These are phyloP conservation scores for Siniperca chuatsi DNA, from an alignment of 2,113 vertebrate genomes.

Conservation along the genomic window DNA sequence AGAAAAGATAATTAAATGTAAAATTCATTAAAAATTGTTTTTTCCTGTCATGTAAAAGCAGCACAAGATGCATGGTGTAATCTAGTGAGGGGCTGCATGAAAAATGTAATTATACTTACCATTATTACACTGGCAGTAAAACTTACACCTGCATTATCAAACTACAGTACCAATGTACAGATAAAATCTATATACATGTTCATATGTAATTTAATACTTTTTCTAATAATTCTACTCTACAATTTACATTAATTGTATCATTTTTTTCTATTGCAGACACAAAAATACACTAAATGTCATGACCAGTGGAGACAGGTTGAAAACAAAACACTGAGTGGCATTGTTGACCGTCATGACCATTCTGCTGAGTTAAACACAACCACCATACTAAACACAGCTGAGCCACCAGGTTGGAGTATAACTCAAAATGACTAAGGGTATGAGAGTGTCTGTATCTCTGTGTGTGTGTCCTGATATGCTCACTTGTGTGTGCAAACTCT, in stretches of 20 bases:
- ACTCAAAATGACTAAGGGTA: slow-evolving; percentile 47
- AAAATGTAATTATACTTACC: slow-evolving; percentile 21
- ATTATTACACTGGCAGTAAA: slow-evolving; percentile 3
- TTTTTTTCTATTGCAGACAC: not conserved
- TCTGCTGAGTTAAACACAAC: slow-evolving; percentile 66
- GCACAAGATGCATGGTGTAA: slow-evolving; percentile 53
- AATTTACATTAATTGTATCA: not conserved
- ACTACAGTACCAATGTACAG: not conserved
- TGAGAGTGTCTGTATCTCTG: slow-evolving; percentile 5
- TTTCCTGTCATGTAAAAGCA: slow-evolving; percentile 53
- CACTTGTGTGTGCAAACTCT: slow-evolving; percentile 15
- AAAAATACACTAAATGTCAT: slow-evolving; percentile 11
- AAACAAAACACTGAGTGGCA: slow-evolving; percentile 42
- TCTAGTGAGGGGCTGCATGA: slow-evolving; percentile 27
- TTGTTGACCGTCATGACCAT: slow-evolving; percentile 33
- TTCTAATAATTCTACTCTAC: not conserved
- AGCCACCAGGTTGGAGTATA: slow-evolving; percentile 49
- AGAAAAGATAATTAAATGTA: slow-evolving; percentile 46
- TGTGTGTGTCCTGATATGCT: not conserved
- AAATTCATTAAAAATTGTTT: slow-evolving; percentile 58
- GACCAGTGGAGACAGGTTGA: slow-evolving; percentile 4
- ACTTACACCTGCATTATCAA: not conserved
- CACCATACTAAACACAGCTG: slow-evolving; percentile 42
- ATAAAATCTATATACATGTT: not conserved
- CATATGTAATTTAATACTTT: not conserved